Conservation (phyloP, 2,888 invertebrate species). For the Alitta virens region DNA sequence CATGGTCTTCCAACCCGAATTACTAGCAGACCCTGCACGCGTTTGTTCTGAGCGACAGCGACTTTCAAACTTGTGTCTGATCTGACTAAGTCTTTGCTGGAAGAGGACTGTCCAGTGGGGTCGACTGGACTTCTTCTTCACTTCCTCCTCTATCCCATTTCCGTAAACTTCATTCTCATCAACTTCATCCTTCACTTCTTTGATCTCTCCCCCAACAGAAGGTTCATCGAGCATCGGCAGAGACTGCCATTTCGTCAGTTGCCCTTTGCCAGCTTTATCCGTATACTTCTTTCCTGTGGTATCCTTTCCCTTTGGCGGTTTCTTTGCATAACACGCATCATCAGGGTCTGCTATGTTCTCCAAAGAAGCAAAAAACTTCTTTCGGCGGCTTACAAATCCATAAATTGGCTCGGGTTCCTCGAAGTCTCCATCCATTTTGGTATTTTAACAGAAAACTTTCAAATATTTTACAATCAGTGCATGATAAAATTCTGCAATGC, state of each 20-base stretch:
- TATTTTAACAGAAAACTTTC: no score
- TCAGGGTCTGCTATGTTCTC: conserved; percentile 5
- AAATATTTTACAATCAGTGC: no score
- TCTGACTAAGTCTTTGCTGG: conserved; percentile 16
- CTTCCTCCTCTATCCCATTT: not conserved
- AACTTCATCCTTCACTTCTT: not conserved
- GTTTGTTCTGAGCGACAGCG: conserved; percentile 5
- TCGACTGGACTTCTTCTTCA: not conserved
- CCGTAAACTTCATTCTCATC: not conserved
- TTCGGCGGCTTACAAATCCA: conserved; percentile 19
- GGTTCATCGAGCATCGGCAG: conserved; percentile 9
- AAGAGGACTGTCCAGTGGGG: conserved; percentile 19
- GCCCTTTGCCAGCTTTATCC: not conserved
- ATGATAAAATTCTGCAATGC: no score
- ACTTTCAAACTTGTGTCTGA: conserved; percentile 19
- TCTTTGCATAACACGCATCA: not conserved
- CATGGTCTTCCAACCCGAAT: not conserved
- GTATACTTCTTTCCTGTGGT: not conserved
- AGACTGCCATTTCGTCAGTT: conserved; percentile 13
- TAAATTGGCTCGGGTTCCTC: not conserved
- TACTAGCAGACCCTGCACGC: not conserved
- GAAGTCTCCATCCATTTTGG: no score
- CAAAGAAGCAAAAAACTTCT: conserved; percentile 14
- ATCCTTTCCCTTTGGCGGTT: not conserved
- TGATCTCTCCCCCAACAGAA: not conserved